Conservation (phyloP, 2,113 vertebrate species). For the Campylorhamphus procurvoides region DNA sequence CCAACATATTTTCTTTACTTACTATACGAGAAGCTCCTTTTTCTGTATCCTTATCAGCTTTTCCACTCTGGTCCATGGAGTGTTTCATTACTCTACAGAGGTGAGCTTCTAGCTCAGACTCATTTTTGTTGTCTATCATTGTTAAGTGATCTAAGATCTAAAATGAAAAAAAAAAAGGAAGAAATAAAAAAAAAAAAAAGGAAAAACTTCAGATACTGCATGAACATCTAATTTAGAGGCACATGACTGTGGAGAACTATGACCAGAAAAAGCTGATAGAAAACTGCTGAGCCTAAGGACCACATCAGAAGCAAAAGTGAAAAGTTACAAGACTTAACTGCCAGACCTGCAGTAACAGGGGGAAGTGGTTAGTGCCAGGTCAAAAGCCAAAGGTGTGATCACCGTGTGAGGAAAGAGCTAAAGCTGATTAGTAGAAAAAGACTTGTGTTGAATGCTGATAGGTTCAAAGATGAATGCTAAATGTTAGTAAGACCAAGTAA, state of each 20-base stretch:
- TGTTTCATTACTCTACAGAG: conserved; percentile 91
- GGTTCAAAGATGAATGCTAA: no score
- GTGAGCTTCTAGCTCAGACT: conserved; percentile 94
- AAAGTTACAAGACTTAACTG: no score
- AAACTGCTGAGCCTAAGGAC: no score
- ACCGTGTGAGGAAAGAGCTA: no score
- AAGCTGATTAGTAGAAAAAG: no score
- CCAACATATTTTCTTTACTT: conserved; percentile 29
- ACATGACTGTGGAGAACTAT: not conserved
- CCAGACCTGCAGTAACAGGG: no score
- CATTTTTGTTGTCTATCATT: conserved; percentile 97
- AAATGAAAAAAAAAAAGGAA: not conserved
- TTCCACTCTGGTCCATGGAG: conserved; percentile 83
- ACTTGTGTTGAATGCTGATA: no score
- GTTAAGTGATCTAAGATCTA: conserved; percentile 96
- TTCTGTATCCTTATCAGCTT: conserved; percentile 90
- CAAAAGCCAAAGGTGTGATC: no score
- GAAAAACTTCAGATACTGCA: not conserved
- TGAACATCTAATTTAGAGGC: not conserved
- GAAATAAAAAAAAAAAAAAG: not conserved
- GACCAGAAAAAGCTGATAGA: no score
- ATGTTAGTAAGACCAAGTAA: no score
- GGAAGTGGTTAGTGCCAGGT: no score
- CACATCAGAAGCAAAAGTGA: no score
- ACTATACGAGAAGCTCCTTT: conserved; percentile 86